Conservation (phyloP, 2,113 vertebrate species). For the Lichenostomus cassidix region DNA sequence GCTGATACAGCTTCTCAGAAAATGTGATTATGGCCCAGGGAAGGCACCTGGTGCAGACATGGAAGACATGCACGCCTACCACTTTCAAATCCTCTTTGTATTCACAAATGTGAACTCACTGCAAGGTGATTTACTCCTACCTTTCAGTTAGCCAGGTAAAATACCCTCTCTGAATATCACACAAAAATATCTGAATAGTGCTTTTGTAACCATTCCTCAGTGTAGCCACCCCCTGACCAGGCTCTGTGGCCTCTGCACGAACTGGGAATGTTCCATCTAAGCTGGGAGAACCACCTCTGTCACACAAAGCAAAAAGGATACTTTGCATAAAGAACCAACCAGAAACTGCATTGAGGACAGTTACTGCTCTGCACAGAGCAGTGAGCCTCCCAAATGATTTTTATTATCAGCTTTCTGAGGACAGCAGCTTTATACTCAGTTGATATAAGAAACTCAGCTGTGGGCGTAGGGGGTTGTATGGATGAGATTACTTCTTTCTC, state of each 20-base stretch:
- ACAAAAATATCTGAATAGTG: neutral
- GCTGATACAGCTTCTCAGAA: neutral
- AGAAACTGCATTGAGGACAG: neutral
- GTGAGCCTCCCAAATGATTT: neutral
- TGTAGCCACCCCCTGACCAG: neutral
- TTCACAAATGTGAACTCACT: neutral
- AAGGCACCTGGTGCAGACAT: neutral
- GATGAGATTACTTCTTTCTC: neutral
- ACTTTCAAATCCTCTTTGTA: neutral
- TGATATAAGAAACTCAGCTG: neutral
- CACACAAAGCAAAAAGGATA: neutral
- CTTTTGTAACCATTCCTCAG: neutral
- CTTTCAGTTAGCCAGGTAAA: neutral
- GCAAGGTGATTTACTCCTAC: neutral
- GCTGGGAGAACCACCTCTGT: neutral
- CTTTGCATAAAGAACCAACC: neutral
- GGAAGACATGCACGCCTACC: neutral
- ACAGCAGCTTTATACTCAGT: neutral
- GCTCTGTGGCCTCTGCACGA: neutral
- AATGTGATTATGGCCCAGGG: neutral
- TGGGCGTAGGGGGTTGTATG: neutral
- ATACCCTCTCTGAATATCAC: neutral
- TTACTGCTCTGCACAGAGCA: neutral
- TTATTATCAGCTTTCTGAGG: neutral
- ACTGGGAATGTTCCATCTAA: neutral